Percentiles rank a stretch among this genome's conserved stretches.
Evolutionary conservation across 2,888 invertebrate genomes (phyloP).

Genomic region (Drosophila pullipes): DNA sequence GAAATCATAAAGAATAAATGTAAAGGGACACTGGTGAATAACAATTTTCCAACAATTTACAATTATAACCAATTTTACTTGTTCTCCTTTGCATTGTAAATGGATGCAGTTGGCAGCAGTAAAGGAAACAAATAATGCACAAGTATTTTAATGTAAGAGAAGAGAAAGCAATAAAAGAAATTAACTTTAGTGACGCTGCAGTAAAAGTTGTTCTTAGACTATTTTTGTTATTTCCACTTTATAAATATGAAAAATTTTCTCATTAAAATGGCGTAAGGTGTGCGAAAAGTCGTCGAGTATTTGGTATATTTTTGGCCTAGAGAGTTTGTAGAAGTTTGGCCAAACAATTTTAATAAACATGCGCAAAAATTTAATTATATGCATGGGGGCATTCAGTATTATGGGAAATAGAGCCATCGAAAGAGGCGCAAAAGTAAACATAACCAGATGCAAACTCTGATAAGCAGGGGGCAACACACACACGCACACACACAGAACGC

Average conservation of each 20-base stretch:
- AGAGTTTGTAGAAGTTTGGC: constrained; percentile 46
- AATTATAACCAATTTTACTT: constrained; percentile 74
- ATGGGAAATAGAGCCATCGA: constrained; percentile 73
- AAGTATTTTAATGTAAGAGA: constrained; percentile 66
- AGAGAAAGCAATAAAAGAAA: constrained; percentile 3
- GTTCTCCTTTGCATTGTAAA: constrained; percentile 60
- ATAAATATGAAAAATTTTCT: constrained; percentile 55
- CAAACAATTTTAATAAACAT: constrained; percentile 79
- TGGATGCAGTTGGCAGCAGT: constrained; percentile 42
- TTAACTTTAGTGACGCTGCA: constrained; percentile 64
- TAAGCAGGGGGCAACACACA: constrained; percentile 50
- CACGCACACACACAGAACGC: constrained; percentile 14
- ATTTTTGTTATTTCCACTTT: constrained; percentile 32
- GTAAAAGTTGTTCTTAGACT: constrained; percentile 64
- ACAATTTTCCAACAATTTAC: constrained; percentile 64
- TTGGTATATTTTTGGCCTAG: constrained; percentile 25
- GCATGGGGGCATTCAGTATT: constrained; percentile 72
- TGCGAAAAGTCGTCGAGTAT: constrained; percentile 37
- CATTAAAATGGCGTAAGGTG: constrained; percentile 41
- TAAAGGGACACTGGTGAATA: constrained; percentile 3
- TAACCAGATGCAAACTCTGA: constrained; percentile 73
- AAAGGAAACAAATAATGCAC: constrained; percentile 44
- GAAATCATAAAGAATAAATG: constrained; percentile 7
- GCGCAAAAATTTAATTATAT: constrained; percentile 77
- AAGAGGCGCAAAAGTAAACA: constrained; percentile 70